Evolutionary conservation across 2,113 vertebrate genomes (phyloP), one percentile per base, ranked within the genome.

Genomic region (Oceanodroma tethys): DNA sequence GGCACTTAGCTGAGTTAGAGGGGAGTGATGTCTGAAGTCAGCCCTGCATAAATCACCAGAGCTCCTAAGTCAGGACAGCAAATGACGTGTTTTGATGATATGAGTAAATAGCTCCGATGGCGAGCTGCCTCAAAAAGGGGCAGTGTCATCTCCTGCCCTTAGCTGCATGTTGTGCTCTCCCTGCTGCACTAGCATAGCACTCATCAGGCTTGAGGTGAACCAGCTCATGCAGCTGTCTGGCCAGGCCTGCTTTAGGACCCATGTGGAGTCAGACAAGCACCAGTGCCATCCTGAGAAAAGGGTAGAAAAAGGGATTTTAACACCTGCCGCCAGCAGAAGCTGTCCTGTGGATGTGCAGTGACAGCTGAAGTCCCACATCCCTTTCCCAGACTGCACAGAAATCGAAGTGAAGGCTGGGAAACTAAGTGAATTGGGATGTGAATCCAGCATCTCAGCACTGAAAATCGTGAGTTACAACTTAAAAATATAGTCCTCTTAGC

Each of bases 71-170:
- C 60, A 94, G 66, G 38, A 87, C 76, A 87, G 73, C 16, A 29
- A 85, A 91, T 92, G 87, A 72, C 22, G 1, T 38, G 43, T 80
- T 82, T 90, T 53, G 87, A 45, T 87, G 75, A 84, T 52, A 43
- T 67, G 60, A 87, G 81, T 63, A 87, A 92, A 93, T 72, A 87
- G 73, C 70, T 93, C 53, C 36, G 29, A 26, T 91, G 91, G 81
- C 67, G 2, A 85, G 65, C 36, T 96, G 87, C 85, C 92, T 96
- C 4, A 4, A 59, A 83, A 45, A 82, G 40, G 48, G 60, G 25
- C 27, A 34, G 29, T 34, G 52, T 25, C 3, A 1, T 72, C 45
- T 90, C 66, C 36, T 26, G 47, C 34, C 65, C 60, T 91, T 63
- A 40, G 66, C 58, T 75, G 21, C 0, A 0, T 45, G 43, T 53